Evolutionary conservation across 2,888 invertebrate genomes (phyloP), one percentile per base, ranked within the genome.

Genomic region (Augochlorella aurata): DNA sequence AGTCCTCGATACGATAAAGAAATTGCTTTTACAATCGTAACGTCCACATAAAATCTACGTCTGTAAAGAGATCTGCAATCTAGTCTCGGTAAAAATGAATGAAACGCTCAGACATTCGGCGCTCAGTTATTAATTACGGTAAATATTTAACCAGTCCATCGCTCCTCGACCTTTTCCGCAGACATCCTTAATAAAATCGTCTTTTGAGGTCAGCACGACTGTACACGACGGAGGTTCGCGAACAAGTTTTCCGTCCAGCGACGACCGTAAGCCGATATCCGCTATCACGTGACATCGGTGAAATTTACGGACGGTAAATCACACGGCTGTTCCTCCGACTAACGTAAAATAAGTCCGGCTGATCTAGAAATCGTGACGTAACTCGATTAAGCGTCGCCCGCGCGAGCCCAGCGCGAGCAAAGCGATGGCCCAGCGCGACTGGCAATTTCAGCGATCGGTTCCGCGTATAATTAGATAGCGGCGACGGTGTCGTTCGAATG

Each of bases 401-500:
- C 61, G 61, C 61, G 29, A 14, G 24, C 16, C 14, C 14, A 24
- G 72, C 78, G 66, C 73, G 49, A 38, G 67, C 29, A 3, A 3
- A 1, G 2, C 29, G 29, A 1, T 1, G 3, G 3, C 29, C 29
- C 2, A 29, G 29, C 1, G 29, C 29, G 29, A 29, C 29, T 5
- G 38, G 38, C 66, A 73, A 63, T 70, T 70, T 18, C 54, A 50
- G 29, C 7, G 54, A 58, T 65, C 21, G 66, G 67, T 67, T 76
- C 69, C 85, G 47, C 66, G 71, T 50, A 78, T 77, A 80, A 80
- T 78, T 80, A 78, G 71, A 80, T 71, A 67, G 45, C 50, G 63
- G 66, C 69, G 50, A 77, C 44, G 21, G 77, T 67, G 70, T 80
- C 67, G 71, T 66, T 61, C 70, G 54, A 83, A 83, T 70, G 68